Base-by-base conservation (phyloP, 2,797 vertebrate species). In the Microhierax caerulescens region DNA sequence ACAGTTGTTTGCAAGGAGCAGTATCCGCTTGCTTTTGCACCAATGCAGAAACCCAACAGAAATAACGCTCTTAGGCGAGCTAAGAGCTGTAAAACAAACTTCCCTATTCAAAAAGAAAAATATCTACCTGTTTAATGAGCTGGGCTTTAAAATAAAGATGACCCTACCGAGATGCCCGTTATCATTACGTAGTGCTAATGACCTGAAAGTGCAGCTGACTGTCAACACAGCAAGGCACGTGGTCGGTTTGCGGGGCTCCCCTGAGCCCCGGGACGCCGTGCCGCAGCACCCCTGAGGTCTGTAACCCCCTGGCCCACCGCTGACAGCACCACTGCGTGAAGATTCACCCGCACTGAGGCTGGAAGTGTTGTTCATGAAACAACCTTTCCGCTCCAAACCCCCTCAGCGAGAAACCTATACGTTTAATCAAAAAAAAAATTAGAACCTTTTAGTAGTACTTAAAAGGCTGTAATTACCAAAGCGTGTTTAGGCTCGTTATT, bases 1-100 rank as follows among this genome's bases (percentile, higher is more conserved):
- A 30, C 51, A 69, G 30, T 11, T 0, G 3, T 56, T 24, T 7
- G 3, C 32, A 19, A 20, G 74, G 48, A 54, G 39, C 43, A 70
- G 17, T 0, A 56, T 7, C n/a, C 25, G 9, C 27, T 39, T 48
- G 18, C 12, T 34, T n/a, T 9, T 60, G 70, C 19, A 30, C 6
- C 19, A 7, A 3, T 1, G 1, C 0, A 17, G 5, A 30, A 63
- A 2, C 15, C n/a, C 39, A 1, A 5, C 11, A 23, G 48, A 17
- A 43, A 18, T 0, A 4, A 4, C 65, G 57, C 47, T 56, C 54
- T 60, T 21, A 10, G 32, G 2, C 9, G 7, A 75, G 22, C 17
- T 18, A 25, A 50, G 77, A 57, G 77, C 45, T 45, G 56, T 1
- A 9, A 64, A 30, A 3, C 48, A 22, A 5, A 30, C 7, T 1